Percentiles rank a stretch among this genome's conserved stretches.
phyloP scores from a whole-genome alignment of 1,140 invertebrate species.

The Drosophila obscura region DNA sequence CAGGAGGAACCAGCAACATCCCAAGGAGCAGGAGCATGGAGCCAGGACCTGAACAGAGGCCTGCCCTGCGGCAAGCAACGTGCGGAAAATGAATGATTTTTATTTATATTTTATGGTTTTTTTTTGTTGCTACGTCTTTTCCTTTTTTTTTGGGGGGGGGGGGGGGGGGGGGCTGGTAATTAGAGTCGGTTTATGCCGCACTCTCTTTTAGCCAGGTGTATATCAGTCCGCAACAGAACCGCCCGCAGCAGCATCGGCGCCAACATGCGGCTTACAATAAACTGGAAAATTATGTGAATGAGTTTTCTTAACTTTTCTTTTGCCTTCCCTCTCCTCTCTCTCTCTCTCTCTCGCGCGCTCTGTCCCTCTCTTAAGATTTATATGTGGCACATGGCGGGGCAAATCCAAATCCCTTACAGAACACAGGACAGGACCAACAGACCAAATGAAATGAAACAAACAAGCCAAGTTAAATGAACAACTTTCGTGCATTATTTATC shows the following conservation, averaged over 20 bases:
- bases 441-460: slow-evolving; percentile 71
- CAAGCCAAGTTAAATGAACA: slow-evolving; percentile 82
- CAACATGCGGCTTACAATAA: slow-evolving; percentile 64
- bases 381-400: slow-evolving; percentile 74
- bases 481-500: slow-evolving; percentile 81
- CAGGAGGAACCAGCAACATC: slow-evolving; percentile 22
- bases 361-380: slow-evolving; percentile 64
- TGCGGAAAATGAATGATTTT: slow-evolving; percentile 76
- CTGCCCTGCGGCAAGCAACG: slow-evolving; percentile 46
- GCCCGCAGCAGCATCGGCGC: slow-evolving; percentile 24
- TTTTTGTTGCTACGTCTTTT: slow-evolving; percentile 13
- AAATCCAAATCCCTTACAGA: slow-evolving; percentile 41
- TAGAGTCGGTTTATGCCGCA: slow-evolving; percentile 74
- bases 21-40: background rate
- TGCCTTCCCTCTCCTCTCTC: background rate
- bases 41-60: slow-evolving; percentile 4
- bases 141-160: too few relatives aligned
- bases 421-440: slow-evolving; percentile 46
- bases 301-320: slow-evolving; percentile 79
- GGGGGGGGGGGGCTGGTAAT: slow-evolving; percentile 60
- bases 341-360: slow-evolving; percentile 5
- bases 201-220: slow-evolving; percentile 60
- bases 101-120: slow-evolving; percentile 80
- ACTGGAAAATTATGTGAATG: slow-evolving; percentile 81
- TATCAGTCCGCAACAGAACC: slow-evolving; percentile 49